Percentiles rank a stretch among this genome's conserved stretches.
Conservation (phyloP, 2,113 vertebrate species). For the Dascyllus trimaculatus region DNA sequence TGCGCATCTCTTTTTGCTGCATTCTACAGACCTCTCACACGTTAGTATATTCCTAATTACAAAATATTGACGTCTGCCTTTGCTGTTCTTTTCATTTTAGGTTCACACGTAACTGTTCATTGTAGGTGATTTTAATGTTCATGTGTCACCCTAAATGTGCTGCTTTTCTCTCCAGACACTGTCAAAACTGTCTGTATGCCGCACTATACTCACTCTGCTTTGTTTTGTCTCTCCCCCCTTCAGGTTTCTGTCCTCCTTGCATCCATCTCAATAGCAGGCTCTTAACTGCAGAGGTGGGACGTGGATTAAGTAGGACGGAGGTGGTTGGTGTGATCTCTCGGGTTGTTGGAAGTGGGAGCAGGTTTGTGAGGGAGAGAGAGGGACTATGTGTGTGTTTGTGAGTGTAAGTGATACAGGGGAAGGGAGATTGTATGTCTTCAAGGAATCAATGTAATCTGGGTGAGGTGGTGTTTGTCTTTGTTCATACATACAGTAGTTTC, state of each 20-base stretch:
- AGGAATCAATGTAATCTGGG: conserved; percentile 33
- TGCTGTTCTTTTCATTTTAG: not conserved
- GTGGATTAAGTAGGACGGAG: conserved; percentile 55
- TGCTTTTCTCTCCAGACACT: not conserved
- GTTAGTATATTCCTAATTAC: too few relatives aligned
- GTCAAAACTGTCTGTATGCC: not conserved
- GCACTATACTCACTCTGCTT: not conserved
- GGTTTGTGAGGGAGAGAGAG: conserved; percentile 14
- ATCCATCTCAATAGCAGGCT: conserved; percentile 21
- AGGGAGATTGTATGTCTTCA: conserved; percentile 8
- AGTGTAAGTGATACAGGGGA: conserved; percentile 8
- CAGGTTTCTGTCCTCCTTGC: conserved; percentile 22
- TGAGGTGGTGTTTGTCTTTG: conserved; percentile 4
- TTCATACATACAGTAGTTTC: not conserved
- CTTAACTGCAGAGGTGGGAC: conserved; percentile 34
- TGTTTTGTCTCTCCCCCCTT: conserved; percentile 3
- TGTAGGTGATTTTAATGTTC: not conserved
- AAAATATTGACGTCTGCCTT: not conserved
- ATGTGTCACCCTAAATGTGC: conserved; percentile 1
- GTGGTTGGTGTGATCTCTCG: conserved; percentile 33
- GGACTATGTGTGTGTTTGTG: not conserved
- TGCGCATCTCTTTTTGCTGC: not conserved
- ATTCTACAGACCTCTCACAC: not conserved
- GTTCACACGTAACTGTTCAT: not conserved
- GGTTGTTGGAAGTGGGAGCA: conserved; percentile 22